These are phyloP conservation scores for Cosmia trapezina DNA, from an alignment of 2,888 invertebrate genomes.

Conservation along the genomic window DNA sequence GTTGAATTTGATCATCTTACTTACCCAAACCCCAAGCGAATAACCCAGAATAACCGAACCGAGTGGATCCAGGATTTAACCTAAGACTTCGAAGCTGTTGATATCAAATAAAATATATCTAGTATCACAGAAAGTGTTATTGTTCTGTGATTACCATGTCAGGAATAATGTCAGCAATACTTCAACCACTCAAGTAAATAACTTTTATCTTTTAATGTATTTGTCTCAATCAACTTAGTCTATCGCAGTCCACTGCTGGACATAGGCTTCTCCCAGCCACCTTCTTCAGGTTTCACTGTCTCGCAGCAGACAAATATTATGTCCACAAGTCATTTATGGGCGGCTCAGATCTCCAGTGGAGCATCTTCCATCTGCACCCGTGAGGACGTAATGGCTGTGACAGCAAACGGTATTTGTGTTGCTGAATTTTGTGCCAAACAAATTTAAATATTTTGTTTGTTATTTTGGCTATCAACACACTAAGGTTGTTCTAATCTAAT, in stretches of 20 bases:
- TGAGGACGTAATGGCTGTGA: not conserved
- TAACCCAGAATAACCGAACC: no score
- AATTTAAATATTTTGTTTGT: not conserved
- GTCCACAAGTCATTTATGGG: not conserved
- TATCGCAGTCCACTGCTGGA: no score
- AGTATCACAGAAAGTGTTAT: not conserved
- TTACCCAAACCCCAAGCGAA: no score
- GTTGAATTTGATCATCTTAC: no score
- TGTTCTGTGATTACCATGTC: constrained; percentile 73
- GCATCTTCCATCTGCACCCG: not conserved
- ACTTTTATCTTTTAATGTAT: not conserved
- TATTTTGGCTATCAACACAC: not conserved
- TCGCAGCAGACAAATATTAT: constrained; percentile 1
- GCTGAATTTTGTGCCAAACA: no score
- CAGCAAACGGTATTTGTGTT: not conserved
- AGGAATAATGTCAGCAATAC: constrained; percentile 75
- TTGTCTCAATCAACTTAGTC: no score
- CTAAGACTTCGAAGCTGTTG: not conserved
- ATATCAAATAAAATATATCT: not conserved
- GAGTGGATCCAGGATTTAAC: constrained; percentile 10
- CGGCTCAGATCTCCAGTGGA: not conserved
- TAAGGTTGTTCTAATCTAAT: not conserved
- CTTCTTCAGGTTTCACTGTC: not conserved
- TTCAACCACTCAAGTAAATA: constrained; percentile 80
- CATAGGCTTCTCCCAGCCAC: no score